Evolutionary conservation across 1,140 invertebrate species (phyloP).

Genomic region (Drosophila sturtevanti): DNA sequence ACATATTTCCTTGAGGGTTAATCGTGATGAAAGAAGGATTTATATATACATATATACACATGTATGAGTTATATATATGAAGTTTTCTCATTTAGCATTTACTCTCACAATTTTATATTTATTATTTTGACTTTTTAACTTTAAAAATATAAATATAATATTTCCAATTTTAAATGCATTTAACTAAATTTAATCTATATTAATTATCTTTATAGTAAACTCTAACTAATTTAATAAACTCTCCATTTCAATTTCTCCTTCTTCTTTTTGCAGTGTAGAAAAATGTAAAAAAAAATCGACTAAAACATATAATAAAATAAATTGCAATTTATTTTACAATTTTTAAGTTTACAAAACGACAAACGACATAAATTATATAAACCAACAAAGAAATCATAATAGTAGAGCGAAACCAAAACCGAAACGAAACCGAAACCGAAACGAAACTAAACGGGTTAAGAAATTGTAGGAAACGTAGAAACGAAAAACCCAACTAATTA

Average conservation of each 20-base stretch:
- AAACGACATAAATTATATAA: conserved; percentile 25
- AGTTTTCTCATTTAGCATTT: too few species aligned
- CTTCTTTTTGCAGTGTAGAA: conserved; percentile 77
- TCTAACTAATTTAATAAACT: conserved; percentile 16
- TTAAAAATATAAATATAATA: too few species aligned
- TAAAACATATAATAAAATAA: conserved; percentile 68
- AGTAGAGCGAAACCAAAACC: conserved; percentile 26
- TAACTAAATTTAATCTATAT: neutral
- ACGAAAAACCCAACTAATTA: conserved; percentile 2
- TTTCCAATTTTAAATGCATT: neutral
- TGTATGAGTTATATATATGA: too few species aligned
- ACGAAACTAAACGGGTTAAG: conserved; percentile 55
- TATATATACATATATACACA: too few species aligned
- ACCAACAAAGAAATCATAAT: too few species aligned
- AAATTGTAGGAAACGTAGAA: conserved; percentile 31
- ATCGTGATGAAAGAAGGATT: neutral
- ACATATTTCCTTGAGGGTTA: neutral
- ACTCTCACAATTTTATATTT: too few species aligned
- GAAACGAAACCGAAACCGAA: conserved; percentile 46
- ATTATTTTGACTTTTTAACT: too few species aligned
- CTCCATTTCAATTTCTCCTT: neutral
- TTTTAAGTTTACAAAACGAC: conserved; percentile 64
- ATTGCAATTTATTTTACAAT: conserved; percentile 76
- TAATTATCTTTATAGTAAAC: neutral
- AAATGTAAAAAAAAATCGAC: conserved; percentile 82